phyloP scores from a whole-genome alignment of 2,888 invertebrate species.

The Clepsis dumicolana region DNA sequence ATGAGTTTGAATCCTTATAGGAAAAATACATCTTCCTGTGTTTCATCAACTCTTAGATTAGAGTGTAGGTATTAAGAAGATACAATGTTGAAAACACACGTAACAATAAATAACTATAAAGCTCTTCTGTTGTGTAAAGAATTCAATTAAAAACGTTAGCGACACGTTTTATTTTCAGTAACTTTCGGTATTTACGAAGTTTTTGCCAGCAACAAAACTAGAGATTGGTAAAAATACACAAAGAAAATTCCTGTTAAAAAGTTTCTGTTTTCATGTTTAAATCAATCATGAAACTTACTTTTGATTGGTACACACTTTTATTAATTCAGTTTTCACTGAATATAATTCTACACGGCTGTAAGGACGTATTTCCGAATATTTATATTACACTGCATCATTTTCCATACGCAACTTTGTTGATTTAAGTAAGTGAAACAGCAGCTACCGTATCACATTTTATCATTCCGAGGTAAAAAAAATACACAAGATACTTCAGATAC shows the following conservation, averaged over 20 bases:
- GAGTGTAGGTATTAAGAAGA: too few species aligned
- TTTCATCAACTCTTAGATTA: too few species aligned
- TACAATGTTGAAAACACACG: too few species aligned
- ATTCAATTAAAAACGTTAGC: background rate
- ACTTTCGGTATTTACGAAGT: background rate
- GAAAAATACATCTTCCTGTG: background rate
- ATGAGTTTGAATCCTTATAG: background rate
- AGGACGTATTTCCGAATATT: too few species aligned
- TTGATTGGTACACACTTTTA: too few species aligned
- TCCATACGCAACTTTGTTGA: background rate
- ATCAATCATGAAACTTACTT: too few species aligned
- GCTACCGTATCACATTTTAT: conserved; percentile 2
- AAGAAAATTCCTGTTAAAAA: background rate
- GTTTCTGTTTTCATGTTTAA: background rate
- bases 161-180: background rate
- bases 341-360: too few species aligned
- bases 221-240: background rate
- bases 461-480: background rate
- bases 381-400: too few species aligned
- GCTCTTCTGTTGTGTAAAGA: background rate
- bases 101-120: background rate
- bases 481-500: conserved; percentile 11
- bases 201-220: conserved; percentile 10
- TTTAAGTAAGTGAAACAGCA: background rate
- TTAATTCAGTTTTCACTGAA: too few species aligned